A percentile compares a stretch with the other conserved stretches of the same genome.
Conservation (phyloP, 2,888 invertebrate genomes). For the Abrostola tripartita region DNA sequence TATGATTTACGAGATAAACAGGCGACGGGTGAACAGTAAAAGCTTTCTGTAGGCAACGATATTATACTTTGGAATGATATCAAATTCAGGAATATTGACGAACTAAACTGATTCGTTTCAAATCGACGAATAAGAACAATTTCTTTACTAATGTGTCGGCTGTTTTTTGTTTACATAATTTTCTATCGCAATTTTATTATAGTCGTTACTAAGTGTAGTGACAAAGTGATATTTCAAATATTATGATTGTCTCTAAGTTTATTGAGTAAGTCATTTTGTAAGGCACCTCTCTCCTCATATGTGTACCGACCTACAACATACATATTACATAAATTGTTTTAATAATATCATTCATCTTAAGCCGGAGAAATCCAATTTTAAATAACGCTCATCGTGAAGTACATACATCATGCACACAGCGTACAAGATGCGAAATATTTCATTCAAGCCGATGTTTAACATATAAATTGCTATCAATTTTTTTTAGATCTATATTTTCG, state of each 20-base stretch:
- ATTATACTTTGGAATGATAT: no score
- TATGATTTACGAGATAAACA: no score
- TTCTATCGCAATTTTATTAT: no score
- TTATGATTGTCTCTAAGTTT: neutral
- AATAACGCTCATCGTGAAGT: conserved; percentile 53
- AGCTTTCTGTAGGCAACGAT: no score
- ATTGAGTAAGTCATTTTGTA: neutral
- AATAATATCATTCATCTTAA: conserved; percentile 46
- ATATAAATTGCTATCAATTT: conserved; percentile 86
- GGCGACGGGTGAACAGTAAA: no score
- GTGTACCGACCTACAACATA: neutral
- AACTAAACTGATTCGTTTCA: no score
- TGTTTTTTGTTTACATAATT: no score
- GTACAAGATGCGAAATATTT: conserved; percentile 77
- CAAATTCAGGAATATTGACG: no score
- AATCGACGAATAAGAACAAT: no score
- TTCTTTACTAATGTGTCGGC: no score
- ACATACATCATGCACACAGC: conserved; percentile 67
- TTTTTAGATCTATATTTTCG: conserved; percentile 81
- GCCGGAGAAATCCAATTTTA: conserved; percentile 49
- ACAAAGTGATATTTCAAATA: no score
- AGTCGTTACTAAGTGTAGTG: no score
- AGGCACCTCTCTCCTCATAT: neutral
- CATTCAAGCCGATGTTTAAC: conserved; percentile 81
- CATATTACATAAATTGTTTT: neutral